Conservation (phyloP, 2,888 invertebrate genomes). For the Euplagia quadripunctaria region DNA sequence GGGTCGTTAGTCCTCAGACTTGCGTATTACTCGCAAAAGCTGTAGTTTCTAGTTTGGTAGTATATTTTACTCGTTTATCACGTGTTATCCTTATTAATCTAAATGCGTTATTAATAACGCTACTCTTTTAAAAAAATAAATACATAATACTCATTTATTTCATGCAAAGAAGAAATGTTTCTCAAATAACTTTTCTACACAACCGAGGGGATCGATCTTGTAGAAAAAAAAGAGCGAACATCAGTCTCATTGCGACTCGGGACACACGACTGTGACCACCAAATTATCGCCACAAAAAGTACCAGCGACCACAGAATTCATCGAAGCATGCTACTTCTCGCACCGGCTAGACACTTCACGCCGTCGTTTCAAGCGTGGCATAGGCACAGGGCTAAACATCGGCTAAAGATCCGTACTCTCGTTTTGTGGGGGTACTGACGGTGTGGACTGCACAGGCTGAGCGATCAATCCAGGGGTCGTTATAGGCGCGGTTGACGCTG, state of each 20-base stretch:
- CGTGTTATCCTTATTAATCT: constrained; percentile 52
- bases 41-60: constrained; percentile 47
- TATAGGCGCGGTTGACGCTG: constrained; percentile 42
- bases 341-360: constrained; percentile 17
- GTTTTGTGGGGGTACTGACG: constrained; percentile 42
- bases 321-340: constrained; percentile 6
- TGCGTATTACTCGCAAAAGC: constrained; percentile 50
- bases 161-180: constrained; percentile 66
- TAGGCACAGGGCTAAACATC: constrained; percentile 45
- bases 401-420: constrained; percentile 78
- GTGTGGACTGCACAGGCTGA: constrained; percentile 59
- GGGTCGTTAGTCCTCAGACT: constrained; percentile 45
- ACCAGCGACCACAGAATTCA: background rate
- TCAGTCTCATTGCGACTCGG: constrained; percentile 63
- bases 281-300: constrained; percentile 17
- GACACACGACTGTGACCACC: constrained; percentile 34
- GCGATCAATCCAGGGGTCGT: constrained; percentile 27
- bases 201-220: constrained; percentile 34
- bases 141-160: constrained; percentile 70
- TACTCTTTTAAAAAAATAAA: constrained; percentile 77
- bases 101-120: constrained; percentile 37
- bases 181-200: constrained; percentile 47
- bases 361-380: constrained; percentile 48
- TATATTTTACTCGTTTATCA: constrained; percentile 57
- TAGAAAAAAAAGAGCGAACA: constrained; percentile 53